Conservation (phyloP, 1,140 invertebrate genomes). For the Drosophila malerkotliana region DNA sequence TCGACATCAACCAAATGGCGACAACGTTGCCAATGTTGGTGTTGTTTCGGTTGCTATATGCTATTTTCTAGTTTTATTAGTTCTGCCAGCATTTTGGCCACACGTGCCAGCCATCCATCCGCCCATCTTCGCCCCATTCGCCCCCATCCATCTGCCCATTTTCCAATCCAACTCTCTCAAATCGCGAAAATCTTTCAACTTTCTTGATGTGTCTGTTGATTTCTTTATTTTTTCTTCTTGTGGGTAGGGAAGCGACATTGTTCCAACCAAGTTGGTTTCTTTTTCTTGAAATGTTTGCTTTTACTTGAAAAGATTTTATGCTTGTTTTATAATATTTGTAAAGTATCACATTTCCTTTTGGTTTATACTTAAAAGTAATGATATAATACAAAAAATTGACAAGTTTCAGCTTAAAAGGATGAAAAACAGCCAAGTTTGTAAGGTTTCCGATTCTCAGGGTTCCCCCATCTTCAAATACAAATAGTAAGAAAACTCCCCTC, state of each 20-base stretch:
- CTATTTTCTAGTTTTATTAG: constrained; percentile 68
- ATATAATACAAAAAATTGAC: no score
- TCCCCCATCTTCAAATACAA: no score
- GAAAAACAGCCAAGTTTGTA: no score
- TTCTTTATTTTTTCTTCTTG: constrained; percentile 20
- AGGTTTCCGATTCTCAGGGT: no score
- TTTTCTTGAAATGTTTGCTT: constrained; percentile 20
- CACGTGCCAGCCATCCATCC: constrained; percentile 74
- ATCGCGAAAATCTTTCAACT: constrained; percentile 42
- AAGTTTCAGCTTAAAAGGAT: no score
- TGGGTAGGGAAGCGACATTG: constrained; percentile 65
- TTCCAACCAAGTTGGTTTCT: constrained; percentile 30
- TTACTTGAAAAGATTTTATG: constrained; percentile 28
- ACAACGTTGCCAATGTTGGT: constrained; percentile 53
- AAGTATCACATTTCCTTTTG: not conserved
- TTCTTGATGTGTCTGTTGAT: not conserved
- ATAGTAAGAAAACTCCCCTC: no score
- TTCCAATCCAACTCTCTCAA: constrained; percentile 14
- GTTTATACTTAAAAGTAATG: no score
- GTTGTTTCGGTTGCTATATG: constrained; percentile 23
- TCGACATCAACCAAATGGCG: constrained; percentile 66
- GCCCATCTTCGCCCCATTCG: constrained; percentile 1
- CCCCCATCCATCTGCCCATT: constrained; percentile 1
- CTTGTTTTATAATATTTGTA: constrained; percentile 29
- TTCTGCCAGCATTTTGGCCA: constrained; percentile 74